These are phyloP conservation scores for Strigops habroptila DNA, from an alignment of 2,113 vertebrate genomes.

Conservation along the genomic window DNA sequence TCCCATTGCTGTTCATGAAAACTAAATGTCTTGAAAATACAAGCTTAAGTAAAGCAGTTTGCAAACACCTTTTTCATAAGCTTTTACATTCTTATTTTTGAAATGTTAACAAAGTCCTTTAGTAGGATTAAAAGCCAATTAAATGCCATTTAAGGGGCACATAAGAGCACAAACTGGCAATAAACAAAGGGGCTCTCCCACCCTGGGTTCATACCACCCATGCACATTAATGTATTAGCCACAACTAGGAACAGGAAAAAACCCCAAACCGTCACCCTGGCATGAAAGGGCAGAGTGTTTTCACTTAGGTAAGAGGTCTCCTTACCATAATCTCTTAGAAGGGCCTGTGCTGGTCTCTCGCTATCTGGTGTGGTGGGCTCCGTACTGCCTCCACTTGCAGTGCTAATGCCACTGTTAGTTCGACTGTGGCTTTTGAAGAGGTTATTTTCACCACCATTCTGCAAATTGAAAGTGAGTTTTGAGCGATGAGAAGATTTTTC, in stretches of 20 bases:
- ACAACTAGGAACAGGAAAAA: not conserved
- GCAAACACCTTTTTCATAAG: not conserved
- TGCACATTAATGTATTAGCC: not conserved
- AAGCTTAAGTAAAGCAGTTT: not conserved
- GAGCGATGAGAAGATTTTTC: not conserved
- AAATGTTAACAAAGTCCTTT: not conserved
- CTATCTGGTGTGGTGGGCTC: conserved; percentile 90
- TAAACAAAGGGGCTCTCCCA: not conserved
- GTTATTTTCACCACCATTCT: conserved; percentile 74
- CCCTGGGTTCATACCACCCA: not conserved
- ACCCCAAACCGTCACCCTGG: not conserved
- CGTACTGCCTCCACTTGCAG: conserved; percentile 85
- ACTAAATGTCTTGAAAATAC: not conserved
- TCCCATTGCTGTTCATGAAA: not conserved
- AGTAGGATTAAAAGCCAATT: not conserved
- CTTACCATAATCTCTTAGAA: conserved; percentile 93
- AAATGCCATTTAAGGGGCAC: not conserved
- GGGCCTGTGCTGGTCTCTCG: conserved; percentile 87
- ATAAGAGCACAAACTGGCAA: not conserved
- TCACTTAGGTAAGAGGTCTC: not conserved
- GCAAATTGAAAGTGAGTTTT: conserved; percentile 31
- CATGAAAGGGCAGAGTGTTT: not conserved
- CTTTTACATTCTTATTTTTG: not conserved
- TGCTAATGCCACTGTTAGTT: conserved; percentile 91
- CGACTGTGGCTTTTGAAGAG: conserved; percentile 87